Base-by-base conservation (phyloP, 2,797 vertebrate species). In the Acanthurus leucopareius region DNA sequence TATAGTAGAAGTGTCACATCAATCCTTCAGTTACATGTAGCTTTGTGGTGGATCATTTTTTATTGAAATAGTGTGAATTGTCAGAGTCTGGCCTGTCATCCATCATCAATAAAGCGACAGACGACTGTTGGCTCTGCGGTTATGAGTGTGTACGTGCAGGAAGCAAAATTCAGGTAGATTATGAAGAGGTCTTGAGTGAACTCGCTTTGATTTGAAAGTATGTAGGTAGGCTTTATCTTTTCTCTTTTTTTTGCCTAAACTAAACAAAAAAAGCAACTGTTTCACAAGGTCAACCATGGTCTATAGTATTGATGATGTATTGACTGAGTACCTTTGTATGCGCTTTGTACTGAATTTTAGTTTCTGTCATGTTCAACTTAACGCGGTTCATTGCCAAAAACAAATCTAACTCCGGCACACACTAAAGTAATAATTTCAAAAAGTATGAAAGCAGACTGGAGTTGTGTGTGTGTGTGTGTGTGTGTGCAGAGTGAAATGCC, bases 21-120 rank as follows among this genome's bases (percentile, higher is more conserved):
- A 57, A 22, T 79, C 58, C 59, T 61, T 58, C 53, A 40, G 15
- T 82, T 64, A 38, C 56, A 70, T 49, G 14, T 3, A 51, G 72
- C 83, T 71, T 81, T 83, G 77, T 79, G 44, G 17, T 32, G 5
- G 40, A 59, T 57, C 10, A 15, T 79, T 53, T 68, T 63, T 5
- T 20, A 35, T 32, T 65, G 25, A 42, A 56, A 32, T 19, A n/a
- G 61, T 25, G 22, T 51, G 48, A 35, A 45, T 73, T 75, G 71
- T 65, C 14, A 53, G 35, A 72, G 20, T 16, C 22, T 22, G 54
- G 28, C 57, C 53, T 13, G 61, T 75, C 61, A 59, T 54, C 14
- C 10, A 20, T 38, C 10, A 49, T 47, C 49, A 49, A 15, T 2
- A 8, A 54, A 40, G n/a, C 4, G 10, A 28, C 20, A 3, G 25